phyloP scores from a whole-genome alignment of 2,888 invertebrate species.

The Watsonalla cultraria region DNA sequence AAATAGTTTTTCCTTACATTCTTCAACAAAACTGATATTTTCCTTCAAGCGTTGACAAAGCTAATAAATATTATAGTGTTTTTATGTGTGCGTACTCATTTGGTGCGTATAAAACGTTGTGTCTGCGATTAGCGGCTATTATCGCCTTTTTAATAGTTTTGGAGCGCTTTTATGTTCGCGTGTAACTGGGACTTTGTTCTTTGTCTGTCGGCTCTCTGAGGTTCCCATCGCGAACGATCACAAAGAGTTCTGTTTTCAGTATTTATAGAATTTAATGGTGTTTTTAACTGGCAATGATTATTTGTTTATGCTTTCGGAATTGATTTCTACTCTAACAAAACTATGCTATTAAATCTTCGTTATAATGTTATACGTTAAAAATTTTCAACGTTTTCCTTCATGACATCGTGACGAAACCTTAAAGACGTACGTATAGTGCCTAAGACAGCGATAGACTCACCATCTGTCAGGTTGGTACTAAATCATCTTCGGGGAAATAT shows the following conservation, averaged over 20 bases:
- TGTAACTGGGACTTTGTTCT: background rate
- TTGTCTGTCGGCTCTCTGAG: background rate
- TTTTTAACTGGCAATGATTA: background rate
- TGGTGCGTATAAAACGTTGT: conserved; percentile 29
- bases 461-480: too few relatives aligned
- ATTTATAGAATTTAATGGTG: background rate
- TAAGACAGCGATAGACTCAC: too few relatives aligned
- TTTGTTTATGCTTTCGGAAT: background rate
- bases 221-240: background rate
- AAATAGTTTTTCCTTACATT: too few relatives aligned
- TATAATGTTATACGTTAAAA: too few relatives aligned
- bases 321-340: conserved; percentile 4
- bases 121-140: conserved; percentile 22
- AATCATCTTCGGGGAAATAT: too few relatives aligned
- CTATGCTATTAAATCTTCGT: background rate
- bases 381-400: too few relatives aligned
- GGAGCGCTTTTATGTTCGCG: conserved; percentile 6
- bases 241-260: background rate
- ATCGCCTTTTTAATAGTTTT: conserved; percentile 6
- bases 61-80: conserved; percentile 22
- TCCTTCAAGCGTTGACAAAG: conserved; percentile 6
- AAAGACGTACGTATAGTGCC: too few relatives aligned
- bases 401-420: too few relatives aligned
- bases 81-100: conserved; percentile 27
- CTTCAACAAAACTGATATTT: too few relatives aligned